Conservation (phyloP, 1,140 invertebrate genomes). For the Copidosoma floridanum region DNA sequence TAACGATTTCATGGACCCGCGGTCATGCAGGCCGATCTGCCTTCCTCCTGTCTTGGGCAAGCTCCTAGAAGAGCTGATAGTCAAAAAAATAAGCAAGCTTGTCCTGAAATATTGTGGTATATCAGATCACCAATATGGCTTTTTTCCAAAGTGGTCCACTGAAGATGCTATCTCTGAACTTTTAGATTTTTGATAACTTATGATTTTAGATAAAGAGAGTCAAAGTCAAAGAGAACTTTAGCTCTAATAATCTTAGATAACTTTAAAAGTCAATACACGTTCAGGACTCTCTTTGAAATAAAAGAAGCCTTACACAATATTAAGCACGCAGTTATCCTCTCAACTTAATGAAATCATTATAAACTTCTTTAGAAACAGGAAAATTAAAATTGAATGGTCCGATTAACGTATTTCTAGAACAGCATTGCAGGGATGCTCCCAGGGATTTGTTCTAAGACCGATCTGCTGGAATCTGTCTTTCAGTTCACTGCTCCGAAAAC, state of each 20-base stretch:
- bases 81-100: slow-evolving; percentile 12
- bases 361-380: not conserved
- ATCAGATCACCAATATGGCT: not conserved
- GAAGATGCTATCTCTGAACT: slow-evolving; percentile 4
- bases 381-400: not conserved
- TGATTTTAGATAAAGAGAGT: too few species aligned
- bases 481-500: too few species aligned
- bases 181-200: too few species aligned
- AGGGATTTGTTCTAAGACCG: not conserved
- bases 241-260: not conserved
- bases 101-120: too few species aligned
- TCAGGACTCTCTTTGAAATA: slow-evolving; percentile 33
- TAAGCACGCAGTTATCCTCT: slow-evolving; percentile 29
- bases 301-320: slow-evolving; percentile 39
- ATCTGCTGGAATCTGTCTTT: too few species aligned
- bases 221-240: too few species aligned
- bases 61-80: slow-evolving; percentile 26
- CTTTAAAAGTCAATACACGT: not conserved
- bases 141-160: not conserved
- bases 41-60: not conserved
- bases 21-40: not conserved
- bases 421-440: not conserved
- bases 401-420: not conserved
- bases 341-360: not conserved
- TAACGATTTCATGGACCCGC: not conserved